Percentiles rank a stretch among this genome's conserved stretches.
These are phyloP conservation scores for Ceratotherium simum DNA, from an alignment of 2,113 vertebrate species.

Conservation along the genomic window DNA sequence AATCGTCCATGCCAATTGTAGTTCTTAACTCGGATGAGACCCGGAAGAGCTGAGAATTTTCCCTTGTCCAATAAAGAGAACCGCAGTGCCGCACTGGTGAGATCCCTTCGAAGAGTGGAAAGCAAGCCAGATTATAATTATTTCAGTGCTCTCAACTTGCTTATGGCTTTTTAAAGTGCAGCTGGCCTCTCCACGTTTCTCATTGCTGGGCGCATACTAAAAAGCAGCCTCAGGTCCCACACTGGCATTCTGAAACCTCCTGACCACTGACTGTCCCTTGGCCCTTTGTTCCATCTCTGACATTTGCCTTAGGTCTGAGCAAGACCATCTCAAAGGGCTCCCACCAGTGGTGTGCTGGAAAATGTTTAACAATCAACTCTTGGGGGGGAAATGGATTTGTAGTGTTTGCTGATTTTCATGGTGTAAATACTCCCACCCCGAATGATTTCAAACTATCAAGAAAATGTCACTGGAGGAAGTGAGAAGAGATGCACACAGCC, in stretches of 20 bases:
- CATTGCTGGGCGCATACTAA: accelerated
- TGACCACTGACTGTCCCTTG: too few relatives aligned
- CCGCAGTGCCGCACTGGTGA: accelerated
- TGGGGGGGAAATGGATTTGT: too few relatives aligned
- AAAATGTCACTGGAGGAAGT: neutral
- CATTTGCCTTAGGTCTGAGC: neutral
- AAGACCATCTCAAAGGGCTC: neutral
- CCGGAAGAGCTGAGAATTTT: neutral
- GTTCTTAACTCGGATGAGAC: neutral
- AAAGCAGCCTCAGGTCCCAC: too few relatives aligned
- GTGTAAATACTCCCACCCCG: neutral
- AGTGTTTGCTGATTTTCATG: neutral
- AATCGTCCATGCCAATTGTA: neutral
- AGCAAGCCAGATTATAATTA: neutral
- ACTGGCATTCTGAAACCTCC: neutral
- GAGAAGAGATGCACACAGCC: neutral
- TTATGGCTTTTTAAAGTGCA: neutral
- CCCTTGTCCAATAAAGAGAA: neutral
- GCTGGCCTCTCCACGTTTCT: neutral
- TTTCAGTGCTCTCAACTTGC: neutral
- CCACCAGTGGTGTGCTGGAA: neutral
- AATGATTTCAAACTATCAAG: neutral
- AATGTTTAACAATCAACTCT: neutral
- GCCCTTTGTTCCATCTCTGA: neutral
- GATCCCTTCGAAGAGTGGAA: neutral